These are phyloP conservation scores for Melinopterus prodromus DNA, from an alignment of 2,888 invertebrate genomes.

Conservation along the genomic window DNA sequence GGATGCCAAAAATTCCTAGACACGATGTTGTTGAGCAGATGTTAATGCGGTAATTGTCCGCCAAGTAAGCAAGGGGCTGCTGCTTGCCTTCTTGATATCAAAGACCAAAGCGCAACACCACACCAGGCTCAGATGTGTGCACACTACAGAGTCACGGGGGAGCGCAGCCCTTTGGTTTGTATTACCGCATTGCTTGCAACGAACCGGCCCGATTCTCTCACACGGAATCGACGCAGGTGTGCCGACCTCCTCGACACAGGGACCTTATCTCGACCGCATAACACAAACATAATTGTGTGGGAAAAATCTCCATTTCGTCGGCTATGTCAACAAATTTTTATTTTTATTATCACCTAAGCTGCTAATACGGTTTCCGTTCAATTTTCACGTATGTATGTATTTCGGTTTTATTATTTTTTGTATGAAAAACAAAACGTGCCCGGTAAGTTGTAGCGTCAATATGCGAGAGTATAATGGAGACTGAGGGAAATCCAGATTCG, in stretches of 20 bases:
- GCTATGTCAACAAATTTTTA: not conserved
- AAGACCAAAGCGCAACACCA: constrained; percentile 15
- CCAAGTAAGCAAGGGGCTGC: constrained; percentile 14
- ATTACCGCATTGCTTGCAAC: constrained; percentile 15
- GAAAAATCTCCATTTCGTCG: constrained; percentile 48
- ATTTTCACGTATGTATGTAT: not conserved
- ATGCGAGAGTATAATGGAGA: not conserved
- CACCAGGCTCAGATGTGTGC: constrained; percentile 7
- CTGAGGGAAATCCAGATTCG: constrained; percentile 31
- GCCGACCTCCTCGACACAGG: constrained; percentile 47
- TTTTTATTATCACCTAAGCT: not conserved
- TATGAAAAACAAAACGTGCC: not conserved
- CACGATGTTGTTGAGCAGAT: constrained; percentile 13
- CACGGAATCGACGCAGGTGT: constrained; percentile 11
- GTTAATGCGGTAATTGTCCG: constrained; percentile 22
- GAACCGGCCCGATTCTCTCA: not conserved
- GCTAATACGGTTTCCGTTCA: constrained; percentile 4
- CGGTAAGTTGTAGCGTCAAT: not conserved
- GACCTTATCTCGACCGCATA: constrained; percentile 52
- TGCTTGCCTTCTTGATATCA: constrained; percentile 21
- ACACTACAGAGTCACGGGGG: constrained; percentile 12
- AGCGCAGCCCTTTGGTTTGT: constrained; percentile 17
- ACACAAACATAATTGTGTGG: constrained; percentile 55
- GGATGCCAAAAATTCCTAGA: constrained; percentile 25
- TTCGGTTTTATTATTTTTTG: not conserved